Evolutionary conservation across 2,797 vertebrate genomes (phyloP).

Genomic region (Muscicapa comitata): DNA sequence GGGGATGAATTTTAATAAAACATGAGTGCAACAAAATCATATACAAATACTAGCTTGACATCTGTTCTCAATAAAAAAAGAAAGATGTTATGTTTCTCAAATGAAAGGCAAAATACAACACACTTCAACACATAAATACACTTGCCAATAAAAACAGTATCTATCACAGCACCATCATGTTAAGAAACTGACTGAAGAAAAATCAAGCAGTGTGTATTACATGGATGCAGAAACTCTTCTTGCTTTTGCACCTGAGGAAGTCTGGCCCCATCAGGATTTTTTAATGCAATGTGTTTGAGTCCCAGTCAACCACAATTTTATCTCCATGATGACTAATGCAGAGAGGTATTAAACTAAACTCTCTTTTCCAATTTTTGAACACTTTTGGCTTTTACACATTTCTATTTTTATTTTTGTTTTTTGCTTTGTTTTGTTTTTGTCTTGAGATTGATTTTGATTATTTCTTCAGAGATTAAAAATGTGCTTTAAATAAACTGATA

Average conservation of each 20-base stretch:
- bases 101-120: neutral
- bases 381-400: neutral
- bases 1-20: neutral
- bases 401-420: accelerated
- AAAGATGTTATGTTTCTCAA: neutral
- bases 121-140: neutral
- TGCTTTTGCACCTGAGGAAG: neutral
- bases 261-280: neutral
- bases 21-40: neutral
- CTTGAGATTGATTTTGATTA: neutral
- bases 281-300: neutral
- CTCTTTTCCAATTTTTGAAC: neutral
- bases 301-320: neutral
- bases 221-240: neutral
- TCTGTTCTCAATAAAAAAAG: neutral
- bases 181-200: neutral
- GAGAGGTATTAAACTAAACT: neutral
- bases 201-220: neutral
- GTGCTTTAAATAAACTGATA: neutral
- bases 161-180: neutral
- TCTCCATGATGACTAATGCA: neutral
- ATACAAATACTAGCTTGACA: neutral
- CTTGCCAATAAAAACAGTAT: neutral
- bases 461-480: neutral
- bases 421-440: no score